Base-by-base conservation (phyloP, 2,888 invertebrate species). In the Epirrhoe tristata region DNA sequence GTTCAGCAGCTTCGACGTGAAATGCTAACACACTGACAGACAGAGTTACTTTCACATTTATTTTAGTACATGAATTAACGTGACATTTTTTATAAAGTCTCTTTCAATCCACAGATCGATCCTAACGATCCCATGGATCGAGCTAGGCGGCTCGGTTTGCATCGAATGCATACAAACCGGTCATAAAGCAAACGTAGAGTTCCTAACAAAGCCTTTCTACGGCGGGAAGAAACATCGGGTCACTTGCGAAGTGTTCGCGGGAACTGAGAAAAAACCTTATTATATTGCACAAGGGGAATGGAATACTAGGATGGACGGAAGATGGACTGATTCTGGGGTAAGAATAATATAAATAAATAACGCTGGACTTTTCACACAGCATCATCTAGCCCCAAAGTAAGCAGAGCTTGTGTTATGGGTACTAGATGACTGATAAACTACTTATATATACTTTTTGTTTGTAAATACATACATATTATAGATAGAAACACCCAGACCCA, bases 111-210 rank as follows among this genome's bases (percentile, higher is more conserved):
- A 43, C 81, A 97, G 99, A 87, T 99, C 99, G 58, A 99, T 99
- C 81, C 93, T 99, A 81, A 98, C 99, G 48, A 97, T 99, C 62
- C 99, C 99, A 1, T 99, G 99, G 99, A 98, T 99, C 81, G 99
- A 99, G 88, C 93, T 99, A 24, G 99, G 99, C 63, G 99, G 99
- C 12, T 96, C 97, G 1, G 97, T 98, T 0, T 96, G 95, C 63
- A 97, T 99, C 71, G 96, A 95, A 63, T 99, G 99, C 89, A 96
- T 96, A 7, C 98, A 99, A 89, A 98, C 98, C 0, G 99, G 98
- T 6, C 99, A 98, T 86, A 96, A 95, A 82, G 98, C 99, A 14
- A 96, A 96, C 81, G 95, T 99, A 10, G 99, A 99, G 88, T 99
- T 99, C 91, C 94, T 98, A 66, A 99, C 99, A 3, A 99, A 99